phyloP scores from a whole-genome alignment of 2,113 vertebrate species.

The Cephalopholis sonnerati region DNA sequence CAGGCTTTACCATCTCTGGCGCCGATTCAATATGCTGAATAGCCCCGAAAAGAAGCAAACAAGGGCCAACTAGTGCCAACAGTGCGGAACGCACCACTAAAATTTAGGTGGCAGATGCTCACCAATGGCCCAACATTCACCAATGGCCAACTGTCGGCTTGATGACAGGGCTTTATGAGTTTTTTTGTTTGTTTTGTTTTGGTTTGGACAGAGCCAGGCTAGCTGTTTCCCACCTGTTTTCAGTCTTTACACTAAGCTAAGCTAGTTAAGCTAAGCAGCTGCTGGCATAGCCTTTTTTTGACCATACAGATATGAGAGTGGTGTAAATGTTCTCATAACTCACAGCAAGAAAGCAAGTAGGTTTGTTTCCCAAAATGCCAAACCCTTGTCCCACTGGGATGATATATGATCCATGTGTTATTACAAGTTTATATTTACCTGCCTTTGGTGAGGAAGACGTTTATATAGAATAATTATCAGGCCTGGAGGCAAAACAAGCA shows the following conservation, averaged over 20 bases:
- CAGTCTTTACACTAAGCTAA: background rate
- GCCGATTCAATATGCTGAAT: too few relatives aligned
- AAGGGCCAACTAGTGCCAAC: too few relatives aligned
- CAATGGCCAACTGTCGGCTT: too few relatives aligned
- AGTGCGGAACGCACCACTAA: too few relatives aligned
- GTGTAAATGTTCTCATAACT: background rate
- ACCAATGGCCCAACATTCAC: too few relatives aligned
- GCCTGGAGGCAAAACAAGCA: slow-evolving; percentile 25
- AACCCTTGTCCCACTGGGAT: background rate
- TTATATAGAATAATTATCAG: slow-evolving; percentile 18
- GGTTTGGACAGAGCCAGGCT: background rate
- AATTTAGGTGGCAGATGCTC: too few relatives aligned
- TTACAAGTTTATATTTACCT: background rate
- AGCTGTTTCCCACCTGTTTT: background rate
- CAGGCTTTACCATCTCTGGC: too few relatives aligned
- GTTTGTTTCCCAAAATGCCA: background rate
- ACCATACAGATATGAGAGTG: background rate
- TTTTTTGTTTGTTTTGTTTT: too few relatives aligned
- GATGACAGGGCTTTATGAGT: too few relatives aligned
- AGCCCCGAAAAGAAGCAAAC: too few relatives aligned
- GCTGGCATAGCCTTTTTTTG: background rate
- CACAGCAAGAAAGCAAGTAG: background rate
- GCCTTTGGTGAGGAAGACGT: slow-evolving; percentile 20
- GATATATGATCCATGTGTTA: slow-evolving; percentile 1
- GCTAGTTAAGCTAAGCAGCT: background rate